Percentiles rank a stretch among this genome's conserved stretches.
Conservation (phyloP, 2,888 invertebrate species). For the Thelaira solivaga region DNA sequence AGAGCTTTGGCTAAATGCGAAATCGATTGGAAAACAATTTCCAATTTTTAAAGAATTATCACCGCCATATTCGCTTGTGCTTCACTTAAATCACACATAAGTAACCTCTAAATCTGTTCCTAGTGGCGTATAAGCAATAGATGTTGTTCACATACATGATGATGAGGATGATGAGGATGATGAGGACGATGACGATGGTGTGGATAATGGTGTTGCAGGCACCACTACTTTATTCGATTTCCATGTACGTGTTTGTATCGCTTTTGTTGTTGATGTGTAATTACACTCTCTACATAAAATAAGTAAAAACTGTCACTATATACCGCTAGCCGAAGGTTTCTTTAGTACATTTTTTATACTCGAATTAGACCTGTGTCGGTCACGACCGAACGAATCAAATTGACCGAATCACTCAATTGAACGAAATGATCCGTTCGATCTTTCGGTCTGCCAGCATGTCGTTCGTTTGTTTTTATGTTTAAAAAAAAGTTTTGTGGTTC, state of each 20-base stretch:
- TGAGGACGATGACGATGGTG: too few species aligned
- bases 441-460: too few species aligned
- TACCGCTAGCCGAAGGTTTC: too few species aligned
- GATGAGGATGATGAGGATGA: too few species aligned
- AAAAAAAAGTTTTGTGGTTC: too few species aligned
- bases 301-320: background rate
- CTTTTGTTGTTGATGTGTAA: background rate
- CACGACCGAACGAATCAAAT: too few species aligned
- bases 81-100: conserved; percentile 76
- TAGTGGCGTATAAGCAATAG: conserved; percentile 62
- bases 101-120: conserved; percentile 76
- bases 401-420: too few species aligned
- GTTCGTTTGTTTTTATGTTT: too few species aligned
- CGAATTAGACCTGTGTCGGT: too few species aligned
- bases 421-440: too few species aligned
- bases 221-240: background rate
- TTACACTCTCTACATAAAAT: background rate
- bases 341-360: too few species aligned
- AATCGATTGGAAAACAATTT: conserved; percentile 77
- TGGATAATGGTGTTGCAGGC: background rate
- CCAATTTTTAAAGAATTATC: conserved; percentile 77
- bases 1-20: conserved; percentile 75
- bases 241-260: too few species aligned
- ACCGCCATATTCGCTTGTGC: conserved; percentile 77
- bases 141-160: conserved; percentile 37